Evolutionary conservation across 2,113 vertebrate genomes (phyloP), one percentile per base, ranked within the genome.

Genomic region (Corythaeola cristata): DNA sequence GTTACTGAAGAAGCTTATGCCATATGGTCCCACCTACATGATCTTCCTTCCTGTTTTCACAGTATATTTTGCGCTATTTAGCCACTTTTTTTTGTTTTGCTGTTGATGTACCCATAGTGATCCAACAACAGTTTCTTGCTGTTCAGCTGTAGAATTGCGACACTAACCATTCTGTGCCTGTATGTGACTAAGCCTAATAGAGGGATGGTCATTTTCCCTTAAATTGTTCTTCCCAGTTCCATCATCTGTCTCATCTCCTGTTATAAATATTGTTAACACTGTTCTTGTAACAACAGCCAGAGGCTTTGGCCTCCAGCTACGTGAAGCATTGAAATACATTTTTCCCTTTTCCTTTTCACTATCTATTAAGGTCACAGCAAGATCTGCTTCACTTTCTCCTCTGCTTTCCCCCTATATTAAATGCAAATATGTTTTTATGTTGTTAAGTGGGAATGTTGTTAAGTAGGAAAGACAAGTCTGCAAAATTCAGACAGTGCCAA

Each of bases 51-150:
- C 92, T 93, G 95, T 95, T 96, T 97, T 96, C 96, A 96, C 94
- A 97, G 94, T 96, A 88, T 97, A 93, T 95, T 94, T 97, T 96
- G 92, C 96, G 3, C 95, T 93, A 88, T 90, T 95, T 96, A 96
- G 95, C 94, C 96, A 95, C 67, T 97, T 96, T 96, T 88, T 84
- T 84, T 91, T 96, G 91, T 96, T 97, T 94, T 91, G 78, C 81
- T 96, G 71, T 79, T 93, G 81, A 52, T 83, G 47, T 60, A 73
- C 39, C 59, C 93, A 83, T 63, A 53, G 85, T 37, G 53, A 94
- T 95, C 58, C 75, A 93, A 88, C 62, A 91, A 64, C 90, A 91
- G 4, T 83, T 91, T 76, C 92, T 69, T 94, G 88, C 71, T 2
- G 0, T 86, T 95, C 78, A 83, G 0, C 58, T 49, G 56, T 13